Conservation (phyloP, 2,888 invertebrate species). For the Doris montereyensis region DNA sequence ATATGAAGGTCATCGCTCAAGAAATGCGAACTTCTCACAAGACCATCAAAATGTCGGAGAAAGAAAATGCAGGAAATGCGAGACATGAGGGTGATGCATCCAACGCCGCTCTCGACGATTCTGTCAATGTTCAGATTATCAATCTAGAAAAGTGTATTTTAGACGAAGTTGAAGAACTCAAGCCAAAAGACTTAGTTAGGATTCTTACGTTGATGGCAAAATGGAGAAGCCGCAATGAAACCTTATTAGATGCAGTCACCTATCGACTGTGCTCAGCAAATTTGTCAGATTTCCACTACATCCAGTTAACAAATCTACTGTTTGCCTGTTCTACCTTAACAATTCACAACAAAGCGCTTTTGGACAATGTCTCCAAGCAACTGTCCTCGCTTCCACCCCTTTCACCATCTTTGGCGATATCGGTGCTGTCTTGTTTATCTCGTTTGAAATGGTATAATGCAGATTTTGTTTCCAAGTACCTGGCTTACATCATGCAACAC, state of each 20-base stretch:
- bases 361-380: background rate
- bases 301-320: slow-evolving; percentile 33
- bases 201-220: slow-evolving; percentile 21
- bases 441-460: slow-evolving; percentile 25
- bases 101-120: too few relatives aligned
- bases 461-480: background rate
- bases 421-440: slow-evolving; percentile 16
- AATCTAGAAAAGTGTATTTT: slow-evolving; percentile 25
- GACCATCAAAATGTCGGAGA: background rate
- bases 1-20: slow-evolving; percentile 4
- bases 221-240: slow-evolving; percentile 29
- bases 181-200: slow-evolving; percentile 34
- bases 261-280: slow-evolving; percentile 23
- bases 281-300: slow-evolving; percentile 8
- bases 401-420: background rate
- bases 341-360: background rate
- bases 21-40: background rate
- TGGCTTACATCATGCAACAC: background rate
- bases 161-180: slow-evolving; percentile 20
- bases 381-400: background rate
- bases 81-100: background rate
- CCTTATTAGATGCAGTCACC: slow-evolving; percentile 18
- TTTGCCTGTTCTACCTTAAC: slow-evolving; percentile 24
- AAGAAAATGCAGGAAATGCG: background rate
- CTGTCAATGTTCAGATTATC: background rate